These are phyloP conservation scores for Cephus nigrinus DNA, from an alignment of 2,888 invertebrate genomes.

Conservation along the genomic window DNA sequence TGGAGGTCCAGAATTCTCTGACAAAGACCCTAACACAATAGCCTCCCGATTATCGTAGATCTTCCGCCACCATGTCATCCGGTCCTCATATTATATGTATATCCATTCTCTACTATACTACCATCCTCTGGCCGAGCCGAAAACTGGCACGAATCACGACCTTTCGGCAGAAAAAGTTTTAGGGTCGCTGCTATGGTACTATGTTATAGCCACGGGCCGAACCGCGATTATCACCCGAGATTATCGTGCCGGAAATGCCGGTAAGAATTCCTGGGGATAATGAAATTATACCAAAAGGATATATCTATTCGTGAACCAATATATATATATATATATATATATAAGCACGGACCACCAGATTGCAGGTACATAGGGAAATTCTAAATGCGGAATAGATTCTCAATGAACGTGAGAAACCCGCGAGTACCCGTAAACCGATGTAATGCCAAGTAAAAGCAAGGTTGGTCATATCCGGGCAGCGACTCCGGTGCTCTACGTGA, in stretches of 20 bases:
- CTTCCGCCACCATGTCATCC: not conserved
- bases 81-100: not conserved
- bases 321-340: too few relatives aligned
- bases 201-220: not conserved
- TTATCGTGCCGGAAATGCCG: not conserved
- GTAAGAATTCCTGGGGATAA: too few relatives aligned
- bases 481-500: not conserved
- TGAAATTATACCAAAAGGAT: too few relatives aligned
- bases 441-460: not conserved
- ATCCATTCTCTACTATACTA: not conserved
- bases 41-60: not conserved
- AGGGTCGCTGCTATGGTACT: not conserved
- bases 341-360: too few relatives aligned
- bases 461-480: not conserved
- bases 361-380: too few relatives aligned
- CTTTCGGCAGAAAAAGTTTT: not conserved
- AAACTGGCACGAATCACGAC: not conserved
- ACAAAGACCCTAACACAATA: not conserved
- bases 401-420: not conserved
- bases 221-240: not conserved
- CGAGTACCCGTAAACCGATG: not conserved
- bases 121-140: not conserved
- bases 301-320: too few relatives aligned
- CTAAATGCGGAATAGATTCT: not conserved
- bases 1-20: not conserved